phyloP scores from a whole-genome alignment of 2,797 vertebrate genomes.

The Lepilemur ruficaudatus region DNA sequence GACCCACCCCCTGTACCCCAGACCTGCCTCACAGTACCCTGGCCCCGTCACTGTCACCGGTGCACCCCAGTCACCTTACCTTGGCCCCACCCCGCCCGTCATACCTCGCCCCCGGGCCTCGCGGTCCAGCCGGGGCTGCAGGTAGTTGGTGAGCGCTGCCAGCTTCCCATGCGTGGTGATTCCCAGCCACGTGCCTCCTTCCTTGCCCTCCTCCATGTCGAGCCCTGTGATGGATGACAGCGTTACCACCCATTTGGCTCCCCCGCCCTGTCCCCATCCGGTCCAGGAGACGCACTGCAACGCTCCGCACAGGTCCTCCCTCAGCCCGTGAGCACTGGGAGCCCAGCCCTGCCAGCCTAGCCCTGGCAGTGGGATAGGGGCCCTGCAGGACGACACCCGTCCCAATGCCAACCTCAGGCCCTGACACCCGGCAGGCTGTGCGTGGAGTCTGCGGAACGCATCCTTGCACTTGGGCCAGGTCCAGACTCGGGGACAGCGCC shows the following conservation, averaged over 20 bases:
- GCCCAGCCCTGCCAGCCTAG: neutral
- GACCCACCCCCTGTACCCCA: neutral
- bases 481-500: fast-evolving
- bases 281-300: neutral
- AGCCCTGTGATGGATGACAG: conserved; percentile 85
- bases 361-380: neutral
- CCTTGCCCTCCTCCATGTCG: conserved; percentile 94
- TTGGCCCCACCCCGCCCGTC: neutral
- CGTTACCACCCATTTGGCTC: neutral
- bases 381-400: neutral
- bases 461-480: neutral
- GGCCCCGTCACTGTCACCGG: too few species aligned
- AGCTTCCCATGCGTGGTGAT: conserved; percentile 94
- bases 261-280: fast-evolving
- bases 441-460: neutral
- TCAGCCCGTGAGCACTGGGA: neutral
- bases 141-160: conserved; percentile 95
- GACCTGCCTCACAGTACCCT: neutral
- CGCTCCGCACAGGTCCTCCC: neutral
- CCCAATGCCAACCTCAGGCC: neutral
- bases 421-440: neutral
- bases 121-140: conserved; percentile 89
- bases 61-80: neutral
- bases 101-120: conserved; percentile 94
- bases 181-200: conserved; percentile 97